These are phyloP conservation scores for Acrocephalus kingi DNA, from an alignment of 2,113 vertebrate genomes.

Conservation along the genomic window DNA sequence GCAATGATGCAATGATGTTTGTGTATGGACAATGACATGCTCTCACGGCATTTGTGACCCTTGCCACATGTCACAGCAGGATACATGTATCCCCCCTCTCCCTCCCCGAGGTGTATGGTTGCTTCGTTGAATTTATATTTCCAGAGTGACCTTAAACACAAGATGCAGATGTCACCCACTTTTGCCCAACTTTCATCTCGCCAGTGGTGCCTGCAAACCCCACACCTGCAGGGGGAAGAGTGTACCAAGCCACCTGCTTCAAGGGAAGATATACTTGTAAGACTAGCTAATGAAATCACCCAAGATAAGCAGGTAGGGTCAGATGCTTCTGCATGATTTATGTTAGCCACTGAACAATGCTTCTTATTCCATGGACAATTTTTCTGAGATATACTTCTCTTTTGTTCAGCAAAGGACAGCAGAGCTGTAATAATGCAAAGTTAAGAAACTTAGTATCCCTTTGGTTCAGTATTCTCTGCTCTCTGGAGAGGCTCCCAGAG, in stretches of 20 bases:
- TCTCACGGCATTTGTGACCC: neutral
- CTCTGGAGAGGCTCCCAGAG: neutral
- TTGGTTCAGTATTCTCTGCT: neutral
- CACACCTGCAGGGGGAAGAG: neutral
- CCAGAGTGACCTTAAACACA: neutral
- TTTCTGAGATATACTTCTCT: neutral
- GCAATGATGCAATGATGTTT: neutral
- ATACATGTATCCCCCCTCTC: rapidly evolving
- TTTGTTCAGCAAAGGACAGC: neutral
- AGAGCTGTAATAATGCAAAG: neutral
- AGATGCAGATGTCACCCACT: neutral
- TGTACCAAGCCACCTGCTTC: neutral
- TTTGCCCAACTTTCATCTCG: neutral
- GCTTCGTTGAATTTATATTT: neutral
- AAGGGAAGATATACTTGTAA: neutral
- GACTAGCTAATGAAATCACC: neutral
- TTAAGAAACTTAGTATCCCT: neutral
- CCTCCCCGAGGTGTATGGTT: rapidly evolving
- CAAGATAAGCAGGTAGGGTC: neutral
- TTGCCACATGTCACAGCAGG: neutral
- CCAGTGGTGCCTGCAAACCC: neutral
- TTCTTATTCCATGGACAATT: neutral
- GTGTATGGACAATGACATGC: neutral
- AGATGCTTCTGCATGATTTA: neutral
- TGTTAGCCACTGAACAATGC: neutral